Base-by-base conservation (phyloP, 2,888 invertebrate species). In the Himalopsyche japonica region DNA sequence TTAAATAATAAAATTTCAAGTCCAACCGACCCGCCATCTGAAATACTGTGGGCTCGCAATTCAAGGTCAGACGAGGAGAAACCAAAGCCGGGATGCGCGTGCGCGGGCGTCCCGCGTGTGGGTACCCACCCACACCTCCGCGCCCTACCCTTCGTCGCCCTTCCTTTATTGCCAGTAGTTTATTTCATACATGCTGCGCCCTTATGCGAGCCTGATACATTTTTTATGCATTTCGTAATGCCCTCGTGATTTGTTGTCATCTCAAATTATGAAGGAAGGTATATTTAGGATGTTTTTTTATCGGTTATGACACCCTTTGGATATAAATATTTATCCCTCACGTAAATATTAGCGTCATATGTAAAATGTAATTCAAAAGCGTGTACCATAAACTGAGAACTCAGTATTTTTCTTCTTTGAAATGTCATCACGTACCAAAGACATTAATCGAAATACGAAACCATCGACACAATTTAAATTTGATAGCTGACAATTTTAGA, bases 61-160 rank as follows among this genome's bases (percentile, higher is more conserved):
- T 84, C 86, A 86, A 86, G 86, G 86, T 86, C 86, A 84, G 82
- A 43, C 1, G 15, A 43, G 48, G 70, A 70, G 70, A 70, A 70
- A 70, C 90, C 90, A 90, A 90, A 91, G 90, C 90, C 89, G 90
- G 89, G 90, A 91, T 90, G 90, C 90, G 90, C 91, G 91, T 91
- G 89, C 88, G 88, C 87, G 82, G 88, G 64, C 76, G 83, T 12
- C 43, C 91, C 90, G 89, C 91, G 91, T 92, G 92, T 92, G 89
- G 30, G 20, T n/a, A 57, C 15, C 64, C 5, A 57, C 15, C 64
- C 5, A 49, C 43, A 32, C 57, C 76, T 43, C 64, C 78, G 81
- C 34, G 76, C n/a, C 49, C 47, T 24, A 37, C 49, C 30, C 48
- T 0, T 76, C 24, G 18, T 34, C 8, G n/a, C 48, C 20, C 32